A percentile compares a stretch with the other conserved stretches of the same genome.
Evolutionary conservation across 53 echinoderm and acorn worm genomes (phyloP).

Genomic region (Temnopleurus reevesii): DNA sequence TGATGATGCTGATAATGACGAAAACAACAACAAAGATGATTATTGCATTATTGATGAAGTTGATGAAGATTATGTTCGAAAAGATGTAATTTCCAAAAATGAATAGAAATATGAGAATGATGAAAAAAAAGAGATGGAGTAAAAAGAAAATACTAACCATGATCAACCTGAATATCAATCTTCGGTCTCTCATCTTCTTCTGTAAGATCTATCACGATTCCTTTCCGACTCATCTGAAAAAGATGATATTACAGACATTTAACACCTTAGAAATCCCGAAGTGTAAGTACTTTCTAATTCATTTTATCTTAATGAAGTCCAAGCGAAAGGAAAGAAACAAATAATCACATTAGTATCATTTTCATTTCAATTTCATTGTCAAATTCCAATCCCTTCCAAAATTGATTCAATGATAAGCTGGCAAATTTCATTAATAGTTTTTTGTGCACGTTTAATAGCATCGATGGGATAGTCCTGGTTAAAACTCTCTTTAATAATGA

Average conservation of each 20-base stretch:
- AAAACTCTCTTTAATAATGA: no score
- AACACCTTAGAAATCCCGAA: not conserved
- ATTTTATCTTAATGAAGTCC: not conserved
- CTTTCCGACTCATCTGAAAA: conserved; percentile 60
- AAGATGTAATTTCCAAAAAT: not conserved
- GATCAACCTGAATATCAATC: conserved; percentile 92
- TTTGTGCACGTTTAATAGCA: no score
- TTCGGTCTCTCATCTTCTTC: conserved; percentile 93
- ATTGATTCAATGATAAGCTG: no score
- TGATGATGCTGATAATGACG: not conserved
- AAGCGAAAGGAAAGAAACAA: not conserved
- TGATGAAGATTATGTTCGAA: no score
- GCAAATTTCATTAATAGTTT: no score
- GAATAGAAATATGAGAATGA: no score
- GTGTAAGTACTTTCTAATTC: not conserved
- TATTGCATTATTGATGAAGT: no score
- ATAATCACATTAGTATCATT: not conserved
- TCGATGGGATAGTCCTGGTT: no score
- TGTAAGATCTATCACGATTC: conserved; percentile 90
- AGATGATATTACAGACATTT: not conserved
- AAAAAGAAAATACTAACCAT: conserved; percentile 92
- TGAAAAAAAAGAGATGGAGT: no score
- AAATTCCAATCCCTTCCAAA: no score
- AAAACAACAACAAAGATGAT: not conserved
- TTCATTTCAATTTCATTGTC: no score